Evolutionary conservation across 2,797 vertebrate genomes (phyloP), one percentile per base, ranked within the genome.

Genomic region (Halcyon badia): DNA sequence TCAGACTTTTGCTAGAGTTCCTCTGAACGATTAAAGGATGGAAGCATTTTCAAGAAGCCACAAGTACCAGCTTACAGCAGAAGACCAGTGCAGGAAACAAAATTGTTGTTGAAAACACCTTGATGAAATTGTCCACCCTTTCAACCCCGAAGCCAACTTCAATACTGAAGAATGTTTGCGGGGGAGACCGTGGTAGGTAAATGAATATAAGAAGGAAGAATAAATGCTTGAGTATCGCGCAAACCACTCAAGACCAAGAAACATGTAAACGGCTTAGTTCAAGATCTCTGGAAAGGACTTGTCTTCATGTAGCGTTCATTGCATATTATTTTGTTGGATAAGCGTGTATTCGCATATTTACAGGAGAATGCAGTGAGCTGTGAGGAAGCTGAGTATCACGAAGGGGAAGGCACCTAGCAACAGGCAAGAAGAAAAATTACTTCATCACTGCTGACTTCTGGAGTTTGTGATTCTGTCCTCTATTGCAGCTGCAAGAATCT

Each of bases 121-220:
- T 31, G 18, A 0, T 60, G 41, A 83, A 88, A 64, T n/a, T 37
- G 10, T 46, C 37, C 41, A 54, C 35, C 58, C 46, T 70, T 60
- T 61, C 51, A 73, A 20, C 16, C 26, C 68, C 28, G 24, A 79
- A 71, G 37, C 48, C 33, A 87, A 3, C 2, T 4, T 76, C 51
- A 30, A 8, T 24, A 31, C 0, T 31, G 24, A 73, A 62, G 49
- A 54, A 42, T 16, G 49, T 39, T 54, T 94, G 42, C 0, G 0
- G 41, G 31, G 5, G 3, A 78, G 5, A 48, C 7, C 20, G 6
- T 3, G 11, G 35, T 18, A 44, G 35, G 14, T 80, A 65, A 90
- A 83, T 10, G 6, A 61, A 31, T 17, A 9, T 33, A 37, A 51
- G 56, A 83, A 85, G 6, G 26, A 80, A 41, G 35, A n/a, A 21